Base-by-base conservation (phyloP, 1,140 invertebrate species). In the Neoseiulus cucumeris region DNA sequence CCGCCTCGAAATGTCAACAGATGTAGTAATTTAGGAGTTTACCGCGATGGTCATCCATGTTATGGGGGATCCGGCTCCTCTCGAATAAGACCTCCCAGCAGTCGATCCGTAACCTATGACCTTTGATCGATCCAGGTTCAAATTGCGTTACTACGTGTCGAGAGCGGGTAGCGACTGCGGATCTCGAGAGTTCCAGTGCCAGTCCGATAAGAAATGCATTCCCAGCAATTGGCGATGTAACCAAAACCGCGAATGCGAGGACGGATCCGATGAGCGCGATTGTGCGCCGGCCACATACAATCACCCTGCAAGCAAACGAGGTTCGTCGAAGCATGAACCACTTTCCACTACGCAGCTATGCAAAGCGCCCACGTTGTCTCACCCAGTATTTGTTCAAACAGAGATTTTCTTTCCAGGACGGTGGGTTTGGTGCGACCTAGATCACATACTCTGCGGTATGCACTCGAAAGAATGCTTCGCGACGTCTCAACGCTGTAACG, bases 391-490 rank as follows among this genome's bases (percentile, higher is more conserved):
- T 39, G 9, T 9, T 9, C 9, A 39, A 6, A 39, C 33, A 9
- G 9, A 6, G 33, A 9, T 4, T 6, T 39, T 39, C 33, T 39
- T 39, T 39, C 33, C 9, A 39, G 33, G 33, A 6, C 33, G 33
- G 33, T 39, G 33, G 33, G 9, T 39, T 39, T 39, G 33, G 33
- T 39, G 33, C 33, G 20, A 64, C 44, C 25, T 51, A 39, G 51
- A 59, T 6, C 14, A 59, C 47, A 47, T 68, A 18, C 20, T 4
- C 17, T 39, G 33, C 30, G 33, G n/a, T 64, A 67, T 65, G 67
- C 69, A 66, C 51, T 69, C 28, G 59, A 64, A 65, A 69, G 68
- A 67, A 44, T 68, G 65, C 65, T 59, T 67, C 7, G 44, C 47
- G 47, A 45, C 68, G 30, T 47, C 12, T 12, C 20, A 66, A 22